Evolutionary conservation across 1,140 invertebrate genomes (phyloP).

Genomic region (Leptopilina clavipes): DNA sequence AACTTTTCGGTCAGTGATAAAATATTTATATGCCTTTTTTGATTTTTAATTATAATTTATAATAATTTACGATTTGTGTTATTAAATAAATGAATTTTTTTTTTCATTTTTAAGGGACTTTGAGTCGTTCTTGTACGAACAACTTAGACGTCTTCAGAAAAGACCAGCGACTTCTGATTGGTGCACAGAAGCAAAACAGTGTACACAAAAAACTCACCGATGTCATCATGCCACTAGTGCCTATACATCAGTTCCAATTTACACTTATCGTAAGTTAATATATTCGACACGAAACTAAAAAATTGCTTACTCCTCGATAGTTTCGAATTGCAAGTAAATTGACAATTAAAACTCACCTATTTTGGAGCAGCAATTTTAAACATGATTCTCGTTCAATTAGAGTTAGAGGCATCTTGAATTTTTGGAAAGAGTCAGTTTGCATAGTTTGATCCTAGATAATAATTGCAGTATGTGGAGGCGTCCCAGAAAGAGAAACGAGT

Average conservation of each 20-base stretch:
- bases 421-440: slow-evolving; percentile 58
- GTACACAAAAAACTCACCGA: slow-evolving; percentile 88
- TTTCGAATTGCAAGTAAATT: no score
- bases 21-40: slow-evolving; percentile 3
- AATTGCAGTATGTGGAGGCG: slow-evolving; percentile 73
- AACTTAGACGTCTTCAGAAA: slow-evolving; percentile 85
- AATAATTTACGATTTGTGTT: no score
- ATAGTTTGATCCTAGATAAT: slow-evolving; percentile 72
- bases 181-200: slow-evolving; percentile 78
- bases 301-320: not conserved
- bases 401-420: slow-evolving; percentile 24
- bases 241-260: slow-evolving; percentile 87
- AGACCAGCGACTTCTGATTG: slow-evolving; percentile 76
- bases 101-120: slow-evolving; percentile 81
- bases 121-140: slow-evolving; percentile 94
- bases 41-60: not conserved
- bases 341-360: not conserved
- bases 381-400: not conserved
- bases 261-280: slow-evolving; percentile 70
- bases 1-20: slow-evolving; percentile 66
- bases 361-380: not conserved
- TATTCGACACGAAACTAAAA: not conserved
- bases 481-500: slow-evolving; percentile 65
- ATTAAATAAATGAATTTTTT: no score
- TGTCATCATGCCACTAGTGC: slow-evolving; percentile 93